Evolutionary conservation across 2,113 vertebrate genomes (phyloP), one percentile per base, ranked within the genome.

Genomic region (Podilymbus podiceps): DNA sequence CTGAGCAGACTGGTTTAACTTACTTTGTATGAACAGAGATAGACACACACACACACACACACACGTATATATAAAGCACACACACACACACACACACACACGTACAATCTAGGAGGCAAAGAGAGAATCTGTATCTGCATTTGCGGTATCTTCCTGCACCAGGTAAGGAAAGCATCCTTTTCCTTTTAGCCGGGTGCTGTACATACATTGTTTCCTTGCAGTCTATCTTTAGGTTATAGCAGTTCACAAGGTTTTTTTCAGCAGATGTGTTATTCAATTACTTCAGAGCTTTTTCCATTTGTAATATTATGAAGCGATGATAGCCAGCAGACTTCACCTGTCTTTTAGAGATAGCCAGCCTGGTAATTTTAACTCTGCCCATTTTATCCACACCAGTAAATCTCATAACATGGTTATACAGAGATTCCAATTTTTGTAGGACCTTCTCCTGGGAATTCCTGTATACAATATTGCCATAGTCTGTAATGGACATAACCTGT

Each of bases 201-300:
- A 95, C 80, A 49, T 72, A 75, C 90, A 90, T 96, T 91, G 95
- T 96, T 96, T 97, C 90, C 96, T 93, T 6, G 4, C 94, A 95
- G 84, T 88, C 89, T 97, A 40, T 97, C 95, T 97, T 96, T 72
- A 90, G 73, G 92, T 93, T 96, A 89, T 80, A 94, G 95, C 82
- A 85, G 93, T 95, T 97, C 94, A 97, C 89, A 93, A 94, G 95
- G 76, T 59, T 97, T 97, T 97, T 96, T 94, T 90, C 93, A 89
- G 96, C 92, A 97, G 96, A 96, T 96, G 95, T 91, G 91, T 95
- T 97, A 97, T 96, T 97, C 97, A 97, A 97, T 97, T 97, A 97
- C 97, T 97, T 96, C 94, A 97, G 96, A 95, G 97, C 89, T 96
- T 97, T 97, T 96, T 97, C 96, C 95, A 95, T 97, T 97, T 97